Conservation (phyloP, 1,140 invertebrate species). For the Nymphalis io region DNA sequence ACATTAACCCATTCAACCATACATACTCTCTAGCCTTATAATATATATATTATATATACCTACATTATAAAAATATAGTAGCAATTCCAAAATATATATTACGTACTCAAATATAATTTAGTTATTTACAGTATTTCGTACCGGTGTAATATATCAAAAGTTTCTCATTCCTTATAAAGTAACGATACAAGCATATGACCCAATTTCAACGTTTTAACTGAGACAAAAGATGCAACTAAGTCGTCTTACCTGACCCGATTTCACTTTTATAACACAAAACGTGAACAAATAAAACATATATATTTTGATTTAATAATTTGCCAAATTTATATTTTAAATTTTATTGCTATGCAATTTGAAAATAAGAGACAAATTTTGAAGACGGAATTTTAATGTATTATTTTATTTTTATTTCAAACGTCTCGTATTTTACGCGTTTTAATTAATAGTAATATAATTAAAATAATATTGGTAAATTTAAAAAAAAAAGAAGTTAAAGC, state of each 20-base stretch:
- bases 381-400: too few species aligned
- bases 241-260: constrained; percentile 19
- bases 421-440: too few species aligned
- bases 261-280: constrained; percentile 4
- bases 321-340: too few species aligned
- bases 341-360: too few species aligned
- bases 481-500: too few species aligned
- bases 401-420: too few species aligned
- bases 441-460: too few species aligned
- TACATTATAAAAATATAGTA: neutral
- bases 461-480: too few species aligned
- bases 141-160: neutral
- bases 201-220: constrained; percentile 2
- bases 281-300: neutral
- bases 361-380: too few species aligned
- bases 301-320: neutral
- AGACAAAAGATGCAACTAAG: constrained; percentile 15
- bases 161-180: neutral
- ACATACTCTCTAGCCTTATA: too few species aligned
- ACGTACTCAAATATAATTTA: neutral
- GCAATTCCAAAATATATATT: neutral
- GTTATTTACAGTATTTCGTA: neutral
- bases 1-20: too few species aligned
- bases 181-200: constrained; percentile 7
- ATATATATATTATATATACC: too few species aligned